A percentile compares a stretch with the other conserved stretches of the same genome.
Conservation (phyloP, 2,113 vertebrate genomes). For the Coptodon rendalli region DNA sequence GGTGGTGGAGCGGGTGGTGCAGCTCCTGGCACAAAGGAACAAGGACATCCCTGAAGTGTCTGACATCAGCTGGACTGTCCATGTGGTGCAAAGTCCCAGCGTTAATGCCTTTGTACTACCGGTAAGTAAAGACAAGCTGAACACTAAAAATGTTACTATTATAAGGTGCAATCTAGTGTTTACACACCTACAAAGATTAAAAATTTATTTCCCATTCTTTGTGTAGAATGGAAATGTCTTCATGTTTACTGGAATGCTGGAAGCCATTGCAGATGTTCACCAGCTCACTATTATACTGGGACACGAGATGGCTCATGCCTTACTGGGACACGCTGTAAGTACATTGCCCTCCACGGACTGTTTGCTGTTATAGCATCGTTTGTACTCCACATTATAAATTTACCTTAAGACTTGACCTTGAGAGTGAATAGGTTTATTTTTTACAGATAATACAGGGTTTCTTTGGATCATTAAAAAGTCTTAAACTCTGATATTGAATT, state of each 20-base stretch:
- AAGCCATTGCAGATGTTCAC: constrained; percentile 79
- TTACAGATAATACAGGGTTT: background rate
- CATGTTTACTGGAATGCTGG: constrained; percentile 90
- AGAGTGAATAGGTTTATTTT: background rate
- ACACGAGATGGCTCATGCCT: constrained; percentile 91
- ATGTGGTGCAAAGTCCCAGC: constrained; percentile 79
- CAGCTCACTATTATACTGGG: constrained; percentile 87
- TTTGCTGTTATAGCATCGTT: background rate
- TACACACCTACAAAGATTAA: background rate
- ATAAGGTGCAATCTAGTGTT: background rate
- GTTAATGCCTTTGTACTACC: constrained; percentile 89
- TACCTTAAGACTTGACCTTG: background rate
- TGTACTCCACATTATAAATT: background rate
- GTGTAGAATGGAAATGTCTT: constrained; percentile 87
- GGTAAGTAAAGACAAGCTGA: constrained; percentile 67
- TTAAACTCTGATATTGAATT: background rate
- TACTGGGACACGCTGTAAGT: constrained; percentile 90
- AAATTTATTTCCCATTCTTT: background rate
- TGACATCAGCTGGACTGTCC: constrained; percentile 78
- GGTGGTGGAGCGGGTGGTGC: constrained; percentile 76
- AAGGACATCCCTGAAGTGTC: constrained; percentile 82
- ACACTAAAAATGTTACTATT: accelerated
- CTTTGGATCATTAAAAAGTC: background rate
- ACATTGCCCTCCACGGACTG: background rate
- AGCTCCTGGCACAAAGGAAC: constrained; percentile 82